phyloP scores from a whole-genome alignment of 2,797 vertebrate species.

The Myotis planiceps region DNA sequence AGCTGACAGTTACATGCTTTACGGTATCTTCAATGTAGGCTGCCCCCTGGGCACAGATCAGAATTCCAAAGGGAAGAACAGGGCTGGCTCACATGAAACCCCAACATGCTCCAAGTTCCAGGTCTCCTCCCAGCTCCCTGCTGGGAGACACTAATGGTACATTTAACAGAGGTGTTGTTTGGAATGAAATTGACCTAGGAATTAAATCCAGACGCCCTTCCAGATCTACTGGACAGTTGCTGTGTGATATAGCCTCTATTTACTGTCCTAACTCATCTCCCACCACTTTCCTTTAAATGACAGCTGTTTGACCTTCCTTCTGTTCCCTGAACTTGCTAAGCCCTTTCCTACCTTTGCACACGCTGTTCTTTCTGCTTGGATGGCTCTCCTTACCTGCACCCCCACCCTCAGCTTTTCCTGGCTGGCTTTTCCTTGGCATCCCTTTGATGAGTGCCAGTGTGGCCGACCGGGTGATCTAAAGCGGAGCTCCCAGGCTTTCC shows the following conservation, averaged over 20 bases:
- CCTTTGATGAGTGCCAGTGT: neutral
- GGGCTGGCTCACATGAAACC: neutral
- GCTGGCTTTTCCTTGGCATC: neutral
- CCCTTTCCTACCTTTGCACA: neutral
- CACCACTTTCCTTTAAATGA: neutral
- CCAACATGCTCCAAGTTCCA: neutral
- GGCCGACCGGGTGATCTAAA: neutral
- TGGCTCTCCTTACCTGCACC: neutral
- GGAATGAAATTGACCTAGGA: neutral
- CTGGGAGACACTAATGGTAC: neutral
- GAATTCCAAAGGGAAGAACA: neutral
- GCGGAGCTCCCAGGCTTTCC: too few species aligned
- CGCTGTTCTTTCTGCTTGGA: neutral
- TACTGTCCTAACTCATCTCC: neutral
- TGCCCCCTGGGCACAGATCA: neutral
- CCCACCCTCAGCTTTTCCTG: neutral
- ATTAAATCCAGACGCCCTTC: neutral
- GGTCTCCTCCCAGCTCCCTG: neutral
- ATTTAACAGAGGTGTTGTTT: neutral
- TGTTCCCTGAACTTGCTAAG: neutral
- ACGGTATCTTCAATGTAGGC: accelerated
- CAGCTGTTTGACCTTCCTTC: neutral
- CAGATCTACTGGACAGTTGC: too few species aligned
- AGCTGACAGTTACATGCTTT: neutral
- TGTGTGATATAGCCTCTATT: neutral